Base-by-base conservation (phyloP, 2,113 vertebrate genomes). In the Otolemur garnettii region DNA sequence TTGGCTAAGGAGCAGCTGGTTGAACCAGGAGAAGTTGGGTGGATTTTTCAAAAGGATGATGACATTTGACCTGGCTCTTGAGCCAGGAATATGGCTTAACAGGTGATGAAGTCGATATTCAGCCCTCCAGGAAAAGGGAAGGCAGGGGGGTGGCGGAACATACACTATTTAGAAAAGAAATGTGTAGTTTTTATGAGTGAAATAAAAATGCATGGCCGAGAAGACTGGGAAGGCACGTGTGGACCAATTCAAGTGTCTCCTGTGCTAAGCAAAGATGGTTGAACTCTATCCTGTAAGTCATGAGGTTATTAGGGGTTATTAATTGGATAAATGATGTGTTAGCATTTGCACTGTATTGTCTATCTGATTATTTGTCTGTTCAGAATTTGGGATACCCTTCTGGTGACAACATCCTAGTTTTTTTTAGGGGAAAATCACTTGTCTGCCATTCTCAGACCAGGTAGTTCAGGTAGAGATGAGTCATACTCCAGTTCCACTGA, bases 1-100 rank as follows among this genome's bases (percentile, higher is more conserved):
- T 82, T 81, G 69, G 82, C 78, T 79, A 95, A 93, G 79, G 30
- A 91, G 42, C 35, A 35, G 38, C 21, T 45, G 89, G 64, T 86
- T 60, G 38, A 75, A 1, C 13, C n/a, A 53, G n/a, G 17, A 87
- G 45, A 68, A 81, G 62, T n/a, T 42, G 77, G 55, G 17, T 57
- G 38, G 60, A 22, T 18, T 94, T 91, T 90, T 81, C 8, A 14
- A 60, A 88, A 88, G 45, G 9, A 33, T 33, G 18, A 19, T 17
- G 60, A 13, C 26, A 1, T 92, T 66, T n/a, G 66, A 81, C 55
- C 50, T 78, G 55, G 45, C n/a, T 93, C 78, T 85, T 45, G 8
- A 79, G 79, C 55, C 3, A 66, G 12, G 45, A 77, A 10, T 57
- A 7, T 30, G 50, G 24, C 17, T 33, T 42, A 68, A 21, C 2